A percentile compares a stretch with the other conserved stretches of the same genome.
Evolutionary conservation across 2,888 invertebrate species (phyloP).

Genomic region (Tetranychus truncatus): DNA sequence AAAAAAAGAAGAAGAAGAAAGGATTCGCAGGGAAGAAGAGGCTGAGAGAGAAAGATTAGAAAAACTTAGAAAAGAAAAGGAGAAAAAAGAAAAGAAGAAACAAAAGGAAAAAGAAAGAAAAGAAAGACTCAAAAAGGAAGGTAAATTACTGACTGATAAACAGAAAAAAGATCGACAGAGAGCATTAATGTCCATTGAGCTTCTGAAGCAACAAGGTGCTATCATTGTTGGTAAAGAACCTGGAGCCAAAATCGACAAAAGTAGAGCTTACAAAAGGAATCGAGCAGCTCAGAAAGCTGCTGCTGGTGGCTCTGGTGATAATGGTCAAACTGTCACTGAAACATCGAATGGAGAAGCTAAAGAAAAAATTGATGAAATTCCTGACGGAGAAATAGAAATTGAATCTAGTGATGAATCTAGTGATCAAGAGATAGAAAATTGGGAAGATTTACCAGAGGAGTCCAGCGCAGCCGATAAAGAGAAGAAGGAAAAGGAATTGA

Average conservation of each 20-base stretch:
- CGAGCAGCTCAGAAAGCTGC: neutral
- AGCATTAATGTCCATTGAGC: constrained; percentile 57
- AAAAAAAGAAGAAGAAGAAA: constrained; percentile 45
- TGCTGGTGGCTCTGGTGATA: neutral
- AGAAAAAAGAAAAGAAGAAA: constrained; percentile 68
- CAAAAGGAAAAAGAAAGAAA: constrained; percentile 79
- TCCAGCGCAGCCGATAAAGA: constrained; percentile 30
- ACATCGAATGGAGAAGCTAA: constrained; percentile 25
- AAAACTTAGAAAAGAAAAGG: constrained; percentile 55
- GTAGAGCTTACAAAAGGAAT: neutral
- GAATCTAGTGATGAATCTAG: constrained; percentile 20
- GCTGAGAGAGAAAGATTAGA: constrained; percentile 41
- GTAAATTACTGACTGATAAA: constrained; percentile 75
- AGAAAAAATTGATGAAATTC: constrained; percentile 24
- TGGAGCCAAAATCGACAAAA: constrained; percentile 18
- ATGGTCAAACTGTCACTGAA: constrained; percentile 2
- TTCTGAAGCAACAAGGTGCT: constrained; percentile 64
- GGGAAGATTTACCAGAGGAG: constrained; percentile 13
- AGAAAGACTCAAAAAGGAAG: constrained; percentile 84
- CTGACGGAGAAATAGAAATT: constrained; percentile 29
- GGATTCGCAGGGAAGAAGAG: constrained; percentile 51
- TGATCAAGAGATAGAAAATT: constrained; percentile 25
- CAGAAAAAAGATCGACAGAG: constrained; percentile 61
- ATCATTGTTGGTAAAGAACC: constrained; percentile 19
- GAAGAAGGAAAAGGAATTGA: constrained; percentile 35